phyloP scores from a whole-genome alignment of 2,888 invertebrate species.

The Patella depressa region DNA sequence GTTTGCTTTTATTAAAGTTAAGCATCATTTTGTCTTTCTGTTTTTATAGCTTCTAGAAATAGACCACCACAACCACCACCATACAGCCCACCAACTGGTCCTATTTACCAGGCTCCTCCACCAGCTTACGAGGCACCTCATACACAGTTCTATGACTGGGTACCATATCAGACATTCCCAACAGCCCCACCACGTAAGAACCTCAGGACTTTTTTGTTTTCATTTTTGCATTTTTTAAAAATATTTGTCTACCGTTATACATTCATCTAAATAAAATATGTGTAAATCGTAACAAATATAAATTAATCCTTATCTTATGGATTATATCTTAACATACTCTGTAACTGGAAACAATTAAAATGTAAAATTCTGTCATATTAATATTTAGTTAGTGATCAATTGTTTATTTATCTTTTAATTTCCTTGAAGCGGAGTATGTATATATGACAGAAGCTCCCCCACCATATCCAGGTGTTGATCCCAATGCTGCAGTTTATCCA shows the following conservation, averaged over 20 bases:
- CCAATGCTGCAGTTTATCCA: constrained; percentile 58
- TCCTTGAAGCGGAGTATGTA: constrained; percentile 76
- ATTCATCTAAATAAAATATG: too few species aligned
- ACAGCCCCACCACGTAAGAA: constrained; percentile 72
- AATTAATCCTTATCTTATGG: too few species aligned
- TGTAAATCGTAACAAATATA: too few species aligned
- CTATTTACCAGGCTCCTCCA: constrained; percentile 94
- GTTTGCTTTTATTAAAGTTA: too few species aligned
- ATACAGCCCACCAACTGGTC: constrained; percentile 85
- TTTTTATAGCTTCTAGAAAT: constrained; percentile 67
- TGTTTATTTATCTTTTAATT: neutral
- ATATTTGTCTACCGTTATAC: too few species aligned
- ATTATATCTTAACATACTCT: too few species aligned
- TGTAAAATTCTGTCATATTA: too few species aligned
- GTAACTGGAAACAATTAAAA: too few species aligned
- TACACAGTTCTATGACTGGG: constrained; percentile 65
- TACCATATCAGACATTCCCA: constrained; percentile 74
- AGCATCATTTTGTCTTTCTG: too few species aligned
- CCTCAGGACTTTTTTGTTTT: too few species aligned
- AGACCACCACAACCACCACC: constrained; percentile 87
- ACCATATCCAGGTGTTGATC: constrained; percentile 90
- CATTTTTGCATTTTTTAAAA: too few species aligned
- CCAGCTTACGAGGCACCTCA: constrained; percentile 78
- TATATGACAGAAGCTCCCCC: constrained; percentile 93
- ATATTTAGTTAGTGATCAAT: too few species aligned